phyloP scores from a whole-genome alignment of 2,113 vertebrate genomes.

The Thalassarche chlororhynchos region DNA sequence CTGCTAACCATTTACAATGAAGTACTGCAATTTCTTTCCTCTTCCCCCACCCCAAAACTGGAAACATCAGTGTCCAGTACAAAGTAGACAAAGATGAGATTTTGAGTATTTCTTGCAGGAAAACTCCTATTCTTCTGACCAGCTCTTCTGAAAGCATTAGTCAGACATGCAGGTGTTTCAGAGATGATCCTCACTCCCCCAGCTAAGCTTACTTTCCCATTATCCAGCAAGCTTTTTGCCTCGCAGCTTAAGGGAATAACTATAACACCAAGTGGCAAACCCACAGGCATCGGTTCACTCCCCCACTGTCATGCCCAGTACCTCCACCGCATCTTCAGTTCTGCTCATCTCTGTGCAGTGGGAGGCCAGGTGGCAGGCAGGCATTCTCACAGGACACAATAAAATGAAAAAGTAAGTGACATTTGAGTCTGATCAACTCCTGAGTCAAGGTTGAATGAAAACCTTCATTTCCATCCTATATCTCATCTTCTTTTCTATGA shows the following conservation, averaged over 20 bases:
- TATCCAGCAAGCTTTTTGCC: neutral
- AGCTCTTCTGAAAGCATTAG: neutral
- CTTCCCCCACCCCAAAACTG: neutral
- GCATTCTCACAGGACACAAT: neutral
- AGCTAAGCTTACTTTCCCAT: neutral
- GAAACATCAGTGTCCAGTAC: neutral
- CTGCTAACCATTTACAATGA: neutral
- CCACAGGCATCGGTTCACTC: neutral
- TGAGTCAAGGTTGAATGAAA: neutral
- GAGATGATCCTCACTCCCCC: neutral
- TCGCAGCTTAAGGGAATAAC: neutral
- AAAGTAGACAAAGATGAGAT: neutral
- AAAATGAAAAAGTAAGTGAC: neutral
- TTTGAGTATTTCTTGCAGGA: neutral
- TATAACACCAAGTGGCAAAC: neutral
- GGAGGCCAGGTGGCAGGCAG: neutral
- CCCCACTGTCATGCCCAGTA: neutral
- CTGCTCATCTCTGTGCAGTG: neutral
- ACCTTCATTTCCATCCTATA: neutral
- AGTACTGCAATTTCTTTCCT: neutral
- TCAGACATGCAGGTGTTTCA: neutral
- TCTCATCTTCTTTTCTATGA: neutral
- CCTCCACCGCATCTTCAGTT: neutral
- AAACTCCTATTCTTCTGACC: neutral
- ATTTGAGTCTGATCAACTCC: neutral